Base-by-base conservation (phyloP, 1,140 invertebrate genomes). In the Vanessa tameamea region DNA sequence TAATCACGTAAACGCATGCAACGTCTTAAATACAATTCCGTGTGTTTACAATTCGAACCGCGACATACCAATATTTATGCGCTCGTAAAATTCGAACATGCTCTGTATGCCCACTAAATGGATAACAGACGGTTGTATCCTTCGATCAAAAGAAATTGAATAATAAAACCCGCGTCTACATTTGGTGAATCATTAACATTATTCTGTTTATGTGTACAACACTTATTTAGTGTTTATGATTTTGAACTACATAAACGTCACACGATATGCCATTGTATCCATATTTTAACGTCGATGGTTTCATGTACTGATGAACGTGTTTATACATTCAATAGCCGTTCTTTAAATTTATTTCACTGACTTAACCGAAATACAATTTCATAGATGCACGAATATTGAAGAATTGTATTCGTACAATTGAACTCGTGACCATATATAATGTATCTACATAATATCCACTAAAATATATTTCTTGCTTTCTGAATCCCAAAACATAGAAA, bases 1-100 rank as follows among this genome's bases (percentile, higher is more conserved):
- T 57, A 23, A 57, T 23, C 1, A 57, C 20, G 9, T n/a, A 20
- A 55, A 55, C 51, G n/a, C 20, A 16, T 20, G 13, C 47, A 43
- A 72, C 31, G 50, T 12, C 48, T 43, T 47, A 50, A 64, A 72
- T 72, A n/a, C 37, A 50, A 11, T 1, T 47, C 71, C 71, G 79
- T 81, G 66, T 73, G 53, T 77, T 74, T 64, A 47, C 55, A 55
- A 31, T 50, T 31, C 47, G 73, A 72, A 61, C 72, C 73, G 69
- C 77, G 83, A 74, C 77, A 78, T 69, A 80, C 72, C 75, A 70
- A 87, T 87, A 89, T 90, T 90, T 91, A 91, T 91, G 87, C 77
- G 73, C 77, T 80, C 85, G 86, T 91, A 90, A 90, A 90, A 87
- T 81, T 79, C 80, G 85, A 88, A 89, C 88, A 90, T 82, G 83